Percentiles rank a stretch among this genome's conserved stretches.
Conservation (phyloP, 2,113 vertebrate genomes). For the Sula dactylatra region DNA sequence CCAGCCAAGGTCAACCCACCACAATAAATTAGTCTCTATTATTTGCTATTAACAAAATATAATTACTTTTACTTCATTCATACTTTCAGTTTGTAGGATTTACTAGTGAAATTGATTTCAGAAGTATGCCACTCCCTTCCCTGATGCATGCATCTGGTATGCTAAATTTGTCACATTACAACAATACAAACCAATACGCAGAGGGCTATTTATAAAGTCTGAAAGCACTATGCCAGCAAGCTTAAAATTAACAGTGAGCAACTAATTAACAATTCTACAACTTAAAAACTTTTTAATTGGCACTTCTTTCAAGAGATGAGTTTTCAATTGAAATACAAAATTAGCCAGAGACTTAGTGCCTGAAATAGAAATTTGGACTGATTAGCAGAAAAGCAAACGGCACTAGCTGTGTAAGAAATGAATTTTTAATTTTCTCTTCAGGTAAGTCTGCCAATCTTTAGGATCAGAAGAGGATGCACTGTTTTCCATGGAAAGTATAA, state of each 20-base stretch:
- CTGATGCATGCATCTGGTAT: not conserved
- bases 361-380: conserved; percentile 12
- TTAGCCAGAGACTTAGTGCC: not conserved
- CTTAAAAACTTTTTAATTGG: not conserved
- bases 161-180: not conserved
- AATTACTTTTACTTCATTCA: not conserved
- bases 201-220: conserved; percentile 9
- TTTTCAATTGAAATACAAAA: conserved; percentile 51
- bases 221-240: not conserved
- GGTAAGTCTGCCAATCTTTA: not conserved
- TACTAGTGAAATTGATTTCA: not conserved
- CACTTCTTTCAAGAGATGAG: not conserved
- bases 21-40: not conserved
- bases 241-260: conserved; percentile 32
- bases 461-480: not conserved
- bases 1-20: not conserved
- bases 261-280: conserved; percentile 42
- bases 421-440: not conserved
- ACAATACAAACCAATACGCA: not conserved
- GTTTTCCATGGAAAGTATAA: not conserved
- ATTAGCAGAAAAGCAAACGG: not conserved
- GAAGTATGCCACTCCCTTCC: not conserved
- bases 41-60: not conserved
- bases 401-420: not conserved
- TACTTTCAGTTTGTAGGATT: not conserved